phyloP scores from a whole-genome alignment of 2,888 invertebrate genomes.

The Leptogaster cylindrica region DNA sequence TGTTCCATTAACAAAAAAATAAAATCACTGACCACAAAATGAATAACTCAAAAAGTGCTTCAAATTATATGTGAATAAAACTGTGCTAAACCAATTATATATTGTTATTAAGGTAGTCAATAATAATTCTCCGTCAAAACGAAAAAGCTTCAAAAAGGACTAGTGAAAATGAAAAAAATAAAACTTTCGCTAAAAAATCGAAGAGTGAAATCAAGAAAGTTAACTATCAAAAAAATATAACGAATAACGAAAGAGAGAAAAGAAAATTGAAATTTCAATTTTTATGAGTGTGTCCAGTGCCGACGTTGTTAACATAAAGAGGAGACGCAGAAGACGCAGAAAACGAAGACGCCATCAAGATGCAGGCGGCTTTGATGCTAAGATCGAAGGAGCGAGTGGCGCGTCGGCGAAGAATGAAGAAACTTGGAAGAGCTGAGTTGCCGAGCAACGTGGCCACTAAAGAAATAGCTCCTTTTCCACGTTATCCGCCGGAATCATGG shows the following conservation, averaged over 20 bases:
- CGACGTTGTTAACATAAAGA: conserved; percentile 53
- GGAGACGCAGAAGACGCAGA: conserved; percentile 52
- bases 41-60: not conserved
- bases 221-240: conserved; percentile 9
- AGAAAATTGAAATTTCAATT: conserved; percentile 8
- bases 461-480: conserved; percentile 85
- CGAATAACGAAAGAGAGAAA: conserved; percentile 7
- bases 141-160: conserved; percentile 2
- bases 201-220: no score
- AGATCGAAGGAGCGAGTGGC: conserved; percentile 87
- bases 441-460: conserved; percentile 88
- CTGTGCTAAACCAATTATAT: not conserved
- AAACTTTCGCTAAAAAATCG: conserved; percentile 7
- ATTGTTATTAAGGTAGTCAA: no score
- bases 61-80: not conserved
- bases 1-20: no score
- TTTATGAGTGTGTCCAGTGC: conserved; percentile 52
- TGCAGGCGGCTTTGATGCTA: conserved; percentile 93
- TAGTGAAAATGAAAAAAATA: conserved; percentile 22
- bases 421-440: conserved; percentile 77
- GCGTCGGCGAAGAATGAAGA: conserved; percentile 77
- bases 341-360: conserved; percentile 63
- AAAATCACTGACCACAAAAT: no score
- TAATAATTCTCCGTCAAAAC: no score
- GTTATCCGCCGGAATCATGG: conserved; percentile 83